Evolutionary conservation across 2,888 invertebrate species (phyloP).

Genomic region (Myathropa florea): DNA sequence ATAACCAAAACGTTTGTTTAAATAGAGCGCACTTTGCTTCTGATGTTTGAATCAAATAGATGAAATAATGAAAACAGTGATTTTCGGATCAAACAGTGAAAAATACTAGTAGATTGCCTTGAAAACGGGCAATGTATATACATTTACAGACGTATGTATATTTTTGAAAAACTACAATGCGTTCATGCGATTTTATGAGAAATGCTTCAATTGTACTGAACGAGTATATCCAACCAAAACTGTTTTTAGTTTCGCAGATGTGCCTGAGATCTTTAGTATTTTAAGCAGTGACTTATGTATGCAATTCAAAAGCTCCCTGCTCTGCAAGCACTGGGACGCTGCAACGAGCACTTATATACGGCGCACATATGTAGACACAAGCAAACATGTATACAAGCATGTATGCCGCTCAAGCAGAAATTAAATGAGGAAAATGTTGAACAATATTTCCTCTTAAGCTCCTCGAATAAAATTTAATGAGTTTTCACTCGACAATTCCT

Average conservation of each 20-base stretch:
- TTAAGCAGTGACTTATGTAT: neutral
- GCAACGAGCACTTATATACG: neutral
- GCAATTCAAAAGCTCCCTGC: neutral
- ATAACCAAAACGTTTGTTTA: too few species aligned
- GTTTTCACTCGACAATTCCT: constrained; percentile 73
- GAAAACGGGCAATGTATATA: too few species aligned
- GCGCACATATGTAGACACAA: neutral
- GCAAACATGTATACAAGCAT: neutral
- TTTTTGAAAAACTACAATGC: too few species aligned
- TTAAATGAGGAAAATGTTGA: constrained; percentile 70
- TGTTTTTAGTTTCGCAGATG: neutral
- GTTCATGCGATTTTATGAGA: too few species aligned
- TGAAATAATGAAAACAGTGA: too few species aligned
- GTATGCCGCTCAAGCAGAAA: neutral
- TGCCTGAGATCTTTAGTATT: neutral
- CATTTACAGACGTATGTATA: too few species aligned
- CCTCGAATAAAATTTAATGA: constrained; percentile 78
- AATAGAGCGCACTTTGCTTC: too few species aligned
- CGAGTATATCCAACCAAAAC: neutral
- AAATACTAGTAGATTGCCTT: too few species aligned
- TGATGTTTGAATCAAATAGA: too few species aligned
- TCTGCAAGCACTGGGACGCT: neutral
- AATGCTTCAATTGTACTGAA: neutral
- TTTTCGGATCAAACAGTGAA: too few species aligned
- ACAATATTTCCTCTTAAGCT: constrained; percentile 76